These are phyloP conservation scores for Spilarctia lutea DNA, from an alignment of 2,888 invertebrate species.

Conservation along the genomic window DNA sequence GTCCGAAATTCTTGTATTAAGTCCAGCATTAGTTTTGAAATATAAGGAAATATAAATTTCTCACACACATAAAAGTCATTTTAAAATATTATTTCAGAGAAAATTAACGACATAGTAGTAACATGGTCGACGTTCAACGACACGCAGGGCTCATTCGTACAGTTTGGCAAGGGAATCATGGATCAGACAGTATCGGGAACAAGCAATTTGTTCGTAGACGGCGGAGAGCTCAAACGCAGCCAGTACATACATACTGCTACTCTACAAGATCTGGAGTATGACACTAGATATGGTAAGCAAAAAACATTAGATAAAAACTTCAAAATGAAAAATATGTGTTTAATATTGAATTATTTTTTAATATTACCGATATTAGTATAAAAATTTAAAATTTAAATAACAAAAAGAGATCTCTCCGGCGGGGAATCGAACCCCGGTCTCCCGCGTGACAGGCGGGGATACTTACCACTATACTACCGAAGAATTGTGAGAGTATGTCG, in stretches of 20 bases:
- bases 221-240: conserved; percentile 87
- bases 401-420: conserved; percentile 51
- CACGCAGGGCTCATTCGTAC: conserved; percentile 89
- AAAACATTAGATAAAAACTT: background rate
- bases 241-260: conserved; percentile 93
- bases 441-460: conserved; percentile 87
- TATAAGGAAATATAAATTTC: too few relatives aligned
- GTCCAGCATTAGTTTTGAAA: too few relatives aligned
- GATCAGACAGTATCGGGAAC: conserved; percentile 85
- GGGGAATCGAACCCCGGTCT: conserved; percentile 66
- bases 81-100: conserved; percentile 71
- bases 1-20: too few relatives aligned
- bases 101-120: conserved; percentile 85
- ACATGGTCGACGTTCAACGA: conserved; percentile 94
- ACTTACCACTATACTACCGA: conserved; percentile 87
- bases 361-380: background rate
- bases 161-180: conserved; percentile 90
- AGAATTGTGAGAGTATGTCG: conserved; percentile 49
- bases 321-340: background rate
- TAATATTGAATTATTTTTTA: background rate
- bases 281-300: conserved; percentile 87
- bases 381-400: background rate
- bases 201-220: conserved; percentile 90
- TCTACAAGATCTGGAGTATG: conserved; percentile 87
- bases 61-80: background rate